phyloP scores from a whole-genome alignment of 2,113 vertebrate genomes.

The Urocolius indicus region DNA sequence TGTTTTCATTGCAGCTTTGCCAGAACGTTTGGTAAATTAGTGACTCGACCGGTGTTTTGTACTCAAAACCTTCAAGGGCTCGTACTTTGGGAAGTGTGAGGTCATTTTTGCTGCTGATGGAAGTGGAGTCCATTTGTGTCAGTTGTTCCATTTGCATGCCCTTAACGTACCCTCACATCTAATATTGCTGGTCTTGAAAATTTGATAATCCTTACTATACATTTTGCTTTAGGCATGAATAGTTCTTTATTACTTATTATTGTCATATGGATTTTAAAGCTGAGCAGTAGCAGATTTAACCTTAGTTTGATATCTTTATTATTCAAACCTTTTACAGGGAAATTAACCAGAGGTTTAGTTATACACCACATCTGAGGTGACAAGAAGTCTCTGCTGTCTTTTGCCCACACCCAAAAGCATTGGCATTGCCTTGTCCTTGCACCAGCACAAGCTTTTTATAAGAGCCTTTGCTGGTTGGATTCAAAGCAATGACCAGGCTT shows the following conservation, averaged over 20 bases:
- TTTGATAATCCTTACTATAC: not conserved
- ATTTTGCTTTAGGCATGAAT: not conserved
- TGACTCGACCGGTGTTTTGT: fast-evolving
- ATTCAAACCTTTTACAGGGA: not conserved
- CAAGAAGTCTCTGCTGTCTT: not conserved
- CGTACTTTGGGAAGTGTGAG: fast-evolving
- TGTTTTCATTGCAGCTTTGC: not conserved
- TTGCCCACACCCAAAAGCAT: not conserved
- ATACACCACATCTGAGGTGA: not conserved
- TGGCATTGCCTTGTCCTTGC: not conserved
- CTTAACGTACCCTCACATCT: not conserved
- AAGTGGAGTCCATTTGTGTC: not conserved
- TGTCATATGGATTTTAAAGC: not conserved
- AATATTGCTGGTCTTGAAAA: not conserved
- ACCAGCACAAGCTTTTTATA: not conserved
- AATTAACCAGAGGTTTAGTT: not conserved
- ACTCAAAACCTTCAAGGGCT: fast-evolving
- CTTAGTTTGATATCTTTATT: not conserved
- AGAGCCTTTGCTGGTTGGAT: not conserved
- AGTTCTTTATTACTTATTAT: not conserved
- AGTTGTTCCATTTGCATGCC: not conserved
- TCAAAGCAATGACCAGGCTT: not conserved
- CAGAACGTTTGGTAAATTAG: fast-evolving
- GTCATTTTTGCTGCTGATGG: not conserved
- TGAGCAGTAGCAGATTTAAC: not conserved